These are phyloP conservation scores for Pelvicachromis taeniatus DNA, from an alignment of 2,113 vertebrate species.

Conservation along the genomic window DNA sequence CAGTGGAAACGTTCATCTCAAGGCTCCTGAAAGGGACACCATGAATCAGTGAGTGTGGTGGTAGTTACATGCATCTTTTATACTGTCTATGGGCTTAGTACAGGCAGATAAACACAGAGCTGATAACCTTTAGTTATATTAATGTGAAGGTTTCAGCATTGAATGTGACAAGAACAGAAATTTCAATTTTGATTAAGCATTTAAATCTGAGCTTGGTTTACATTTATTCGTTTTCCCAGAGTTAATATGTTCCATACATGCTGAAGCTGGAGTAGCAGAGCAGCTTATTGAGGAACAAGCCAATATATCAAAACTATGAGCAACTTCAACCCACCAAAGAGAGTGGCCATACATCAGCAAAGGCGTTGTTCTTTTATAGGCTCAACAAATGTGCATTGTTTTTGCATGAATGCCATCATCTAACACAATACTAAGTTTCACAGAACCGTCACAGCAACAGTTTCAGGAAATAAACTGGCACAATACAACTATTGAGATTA, in stretches of 20 bases:
- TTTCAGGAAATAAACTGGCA: conserved; percentile 26
- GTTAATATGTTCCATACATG: not conserved
- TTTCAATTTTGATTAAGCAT: not conserved
- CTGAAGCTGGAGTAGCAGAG: not conserved
- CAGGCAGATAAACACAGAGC: not conserved
- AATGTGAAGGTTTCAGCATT: not conserved
- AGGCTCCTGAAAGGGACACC: not conserved
- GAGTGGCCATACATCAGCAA: conserved; percentile 32
- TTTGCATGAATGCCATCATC: conserved; percentile 22
- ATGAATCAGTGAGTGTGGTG: not conserved
- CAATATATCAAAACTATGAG: conserved; percentile 16
- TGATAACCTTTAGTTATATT: not conserved
- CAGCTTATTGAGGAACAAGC: conserved; percentile 17
- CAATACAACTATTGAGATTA: conserved; percentile 43
- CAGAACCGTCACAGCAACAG: conserved; percentile 30
- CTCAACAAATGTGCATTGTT: conserved; percentile 18
- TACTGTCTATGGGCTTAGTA: fast-evolving
- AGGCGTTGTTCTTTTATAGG: conserved; percentile 36
- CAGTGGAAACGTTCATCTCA: not conserved
- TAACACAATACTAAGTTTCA: conserved; percentile 22
- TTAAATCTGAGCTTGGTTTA: not conserved
- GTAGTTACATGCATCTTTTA: not conserved
- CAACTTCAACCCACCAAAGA: not conserved
- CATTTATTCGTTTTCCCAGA: conserved; percentile 21
- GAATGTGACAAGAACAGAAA: not conserved